Conservation (phyloP, 1,140 invertebrate species). For the Berghia stephanieae region DNA sequence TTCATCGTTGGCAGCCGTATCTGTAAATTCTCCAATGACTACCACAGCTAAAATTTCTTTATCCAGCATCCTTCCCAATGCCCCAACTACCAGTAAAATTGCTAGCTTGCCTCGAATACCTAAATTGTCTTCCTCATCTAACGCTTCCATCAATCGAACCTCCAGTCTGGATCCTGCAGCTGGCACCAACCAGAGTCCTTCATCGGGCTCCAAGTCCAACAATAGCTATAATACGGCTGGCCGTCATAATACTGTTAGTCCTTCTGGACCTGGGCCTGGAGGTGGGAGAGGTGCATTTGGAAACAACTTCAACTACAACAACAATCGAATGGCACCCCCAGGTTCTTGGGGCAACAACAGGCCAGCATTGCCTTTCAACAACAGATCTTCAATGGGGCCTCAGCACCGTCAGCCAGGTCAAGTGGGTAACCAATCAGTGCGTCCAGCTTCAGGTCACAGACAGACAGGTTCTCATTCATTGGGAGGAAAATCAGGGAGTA, state of each 20-base stretch:
- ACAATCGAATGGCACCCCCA: not conserved
- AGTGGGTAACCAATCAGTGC: not conserved
- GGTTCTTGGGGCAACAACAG: not conserved
- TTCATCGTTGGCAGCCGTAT: not conserved
- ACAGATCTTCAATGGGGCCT: not conserved
- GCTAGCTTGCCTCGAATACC: conserved; percentile 56
- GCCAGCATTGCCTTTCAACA: not conserved
- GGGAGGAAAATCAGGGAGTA: too few relatives aligned
- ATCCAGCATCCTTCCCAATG: conserved; percentile 52
- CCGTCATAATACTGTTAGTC: not conserved
- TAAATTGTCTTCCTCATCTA: conserved; percentile 43
- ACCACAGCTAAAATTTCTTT: conserved; percentile 38
- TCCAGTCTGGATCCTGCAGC: conserved; percentile 25
- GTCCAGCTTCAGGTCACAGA: not conserved
- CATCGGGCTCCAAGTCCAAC: conserved; percentile 25
- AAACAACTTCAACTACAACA: conserved; percentile 21
- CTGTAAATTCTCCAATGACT: conserved; percentile 38
- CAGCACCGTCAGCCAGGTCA: too few relatives aligned
- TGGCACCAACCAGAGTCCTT: not conserved
- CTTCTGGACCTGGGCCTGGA: not conserved
- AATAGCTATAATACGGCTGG: conserved; percentile 29
- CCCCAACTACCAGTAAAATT: conserved; percentile 51
- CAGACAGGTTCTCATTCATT: too few relatives aligned
- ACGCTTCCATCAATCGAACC: conserved; percentile 26
- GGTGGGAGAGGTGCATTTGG: not conserved